phyloP scores from a whole-genome alignment of 1,140 invertebrate species.

The Megalopta genalis region DNA sequence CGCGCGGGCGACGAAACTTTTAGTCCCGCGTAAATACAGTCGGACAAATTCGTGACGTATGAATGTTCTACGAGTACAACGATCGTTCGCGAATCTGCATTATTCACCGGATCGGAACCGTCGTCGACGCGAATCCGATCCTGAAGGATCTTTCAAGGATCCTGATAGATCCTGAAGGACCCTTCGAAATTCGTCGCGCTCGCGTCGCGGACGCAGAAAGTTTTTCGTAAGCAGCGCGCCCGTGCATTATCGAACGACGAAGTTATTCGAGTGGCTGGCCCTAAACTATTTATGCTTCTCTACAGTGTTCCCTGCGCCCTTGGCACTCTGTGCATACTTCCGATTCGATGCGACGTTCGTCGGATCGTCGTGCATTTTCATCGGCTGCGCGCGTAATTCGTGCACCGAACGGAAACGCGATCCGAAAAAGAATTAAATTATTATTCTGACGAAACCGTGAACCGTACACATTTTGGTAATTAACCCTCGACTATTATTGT shows the following conservation, averaged over 20 bases:
- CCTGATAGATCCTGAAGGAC: too few relatives aligned
- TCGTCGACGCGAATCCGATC: too few relatives aligned
- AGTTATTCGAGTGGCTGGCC: neutral
- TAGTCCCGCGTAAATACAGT: neutral
- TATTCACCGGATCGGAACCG: neutral
- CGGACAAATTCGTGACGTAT: neutral
- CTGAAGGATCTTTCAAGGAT: too few relatives aligned
- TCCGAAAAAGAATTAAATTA: too few relatives aligned
- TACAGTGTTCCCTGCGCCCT: neutral
- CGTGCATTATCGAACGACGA: neutral
- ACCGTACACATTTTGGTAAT: too few relatives aligned
- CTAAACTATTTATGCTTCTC: neutral
- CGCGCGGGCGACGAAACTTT: constrained; percentile 36
- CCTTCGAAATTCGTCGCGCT: too few relatives aligned
- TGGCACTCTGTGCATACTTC: neutral
- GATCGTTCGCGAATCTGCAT: neutral
- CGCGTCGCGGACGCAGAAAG: neutral
- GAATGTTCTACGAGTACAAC: neutral
- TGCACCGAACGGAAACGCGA: too few relatives aligned
- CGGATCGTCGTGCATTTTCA: too few relatives aligned
- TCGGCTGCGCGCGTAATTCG: too few relatives aligned
- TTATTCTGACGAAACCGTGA: too few relatives aligned
- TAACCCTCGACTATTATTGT: too few relatives aligned
- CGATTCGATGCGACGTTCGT: too few relatives aligned
- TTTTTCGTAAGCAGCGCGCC: neutral